phyloP scores from a whole-genome alignment of 2,797 vertebrate genomes.

The Etheostoma nigrum region DNA sequence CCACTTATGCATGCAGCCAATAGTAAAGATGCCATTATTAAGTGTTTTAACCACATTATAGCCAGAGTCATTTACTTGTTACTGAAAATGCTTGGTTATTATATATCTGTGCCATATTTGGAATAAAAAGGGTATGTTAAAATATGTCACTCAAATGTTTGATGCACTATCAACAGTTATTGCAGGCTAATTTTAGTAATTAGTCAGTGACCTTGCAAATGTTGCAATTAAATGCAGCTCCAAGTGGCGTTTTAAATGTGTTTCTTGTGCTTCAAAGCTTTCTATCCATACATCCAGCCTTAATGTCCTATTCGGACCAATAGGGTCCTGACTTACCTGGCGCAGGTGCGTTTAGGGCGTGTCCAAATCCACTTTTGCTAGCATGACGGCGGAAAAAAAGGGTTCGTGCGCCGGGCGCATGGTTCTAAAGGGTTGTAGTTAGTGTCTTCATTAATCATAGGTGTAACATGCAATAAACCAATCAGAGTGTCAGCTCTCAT shows the following conservation, averaged over 20 bases:
- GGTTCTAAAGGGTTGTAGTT: no score
- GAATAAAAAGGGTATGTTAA: conserved; percentile 65
- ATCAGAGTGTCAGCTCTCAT: no score
- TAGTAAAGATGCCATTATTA: conserved; percentile 43
- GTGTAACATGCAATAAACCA: no score
- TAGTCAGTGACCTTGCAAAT: not conserved
- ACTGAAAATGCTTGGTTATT: conserved; percentile 44
- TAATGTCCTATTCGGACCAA: not conserved
- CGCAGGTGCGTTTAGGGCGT: no score
- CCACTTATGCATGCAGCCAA: conserved; percentile 70
- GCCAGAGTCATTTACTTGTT: conserved; percentile 54
- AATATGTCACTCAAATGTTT: conserved; percentile 10
- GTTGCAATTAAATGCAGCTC: not conserved
- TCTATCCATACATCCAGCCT: not conserved
- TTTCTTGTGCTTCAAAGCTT: not conserved
- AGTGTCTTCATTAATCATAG: no score
- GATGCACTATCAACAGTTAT: not conserved
- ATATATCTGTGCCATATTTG: conserved; percentile 70
- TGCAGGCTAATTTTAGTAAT: no score
- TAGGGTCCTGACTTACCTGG: no score
- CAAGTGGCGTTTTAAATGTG: not conserved
- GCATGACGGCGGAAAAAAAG: no score
- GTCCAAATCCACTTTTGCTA: no score
- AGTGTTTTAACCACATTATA: conserved; percentile 34
- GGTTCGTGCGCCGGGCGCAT: no score